Conservation (phyloP, 2,113 vertebrate genomes). For the Callorhinus ursinus region DNA sequence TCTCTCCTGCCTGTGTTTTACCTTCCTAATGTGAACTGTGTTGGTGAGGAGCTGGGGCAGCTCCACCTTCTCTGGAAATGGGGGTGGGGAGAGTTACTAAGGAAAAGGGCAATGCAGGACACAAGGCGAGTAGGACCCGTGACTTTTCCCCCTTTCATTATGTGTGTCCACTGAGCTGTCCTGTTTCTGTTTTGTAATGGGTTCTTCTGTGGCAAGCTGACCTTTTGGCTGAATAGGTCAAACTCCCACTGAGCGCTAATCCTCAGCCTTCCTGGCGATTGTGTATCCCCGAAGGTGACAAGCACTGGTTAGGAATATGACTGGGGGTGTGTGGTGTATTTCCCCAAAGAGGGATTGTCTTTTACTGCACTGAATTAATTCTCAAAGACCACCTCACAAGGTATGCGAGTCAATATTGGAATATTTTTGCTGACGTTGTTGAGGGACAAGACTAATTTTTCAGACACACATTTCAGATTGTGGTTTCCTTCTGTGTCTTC, state of each 20-base stretch:
- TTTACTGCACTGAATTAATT: constrained; percentile 46
- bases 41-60: not conserved
- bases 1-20: not conserved
- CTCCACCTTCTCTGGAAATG: not conserved
- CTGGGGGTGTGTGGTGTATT: constrained; percentile 3
- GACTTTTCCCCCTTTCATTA: constrained; percentile 66
- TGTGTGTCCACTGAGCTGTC: constrained; percentile 78
- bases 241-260: constrained; percentile 64
- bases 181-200: constrained; percentile 72
- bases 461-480: not conserved
- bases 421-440: not conserved
- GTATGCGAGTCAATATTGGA: not conserved
- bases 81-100: not conserved
- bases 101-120: constrained; percentile 67
- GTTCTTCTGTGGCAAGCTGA: constrained; percentile 80
- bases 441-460: not conserved
- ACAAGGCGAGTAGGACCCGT: constrained; percentile 10
- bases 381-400: not conserved
- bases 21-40: not conserved
- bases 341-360: constrained; percentile 46
- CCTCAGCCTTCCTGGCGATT: constrained; percentile 43
- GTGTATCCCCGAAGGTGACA: constrained; percentile 50
- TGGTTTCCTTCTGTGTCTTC: not conserved
- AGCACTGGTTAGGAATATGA: constrained; percentile 11
- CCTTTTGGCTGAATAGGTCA: constrained; percentile 83